Conservation (phyloP, 1,140 invertebrate genomes). For the Theocolax elegans region DNA sequence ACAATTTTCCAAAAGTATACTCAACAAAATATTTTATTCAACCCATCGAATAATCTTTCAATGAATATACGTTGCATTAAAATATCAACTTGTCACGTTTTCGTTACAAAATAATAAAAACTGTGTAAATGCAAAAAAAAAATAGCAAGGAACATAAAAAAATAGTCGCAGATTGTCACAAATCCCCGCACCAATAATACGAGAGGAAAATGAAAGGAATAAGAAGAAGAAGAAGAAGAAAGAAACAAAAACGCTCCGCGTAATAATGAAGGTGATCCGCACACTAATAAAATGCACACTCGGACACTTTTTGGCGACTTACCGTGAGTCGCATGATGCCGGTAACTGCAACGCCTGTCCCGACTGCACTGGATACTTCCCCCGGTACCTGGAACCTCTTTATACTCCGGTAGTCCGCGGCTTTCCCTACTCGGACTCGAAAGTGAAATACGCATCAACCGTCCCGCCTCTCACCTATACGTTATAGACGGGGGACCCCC, state of each 20-base stretch:
- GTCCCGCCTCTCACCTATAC: not conserved
- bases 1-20: no score
- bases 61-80: no score
- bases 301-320: constrained; percentile 44
- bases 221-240: not conserved
- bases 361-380: constrained; percentile 63
- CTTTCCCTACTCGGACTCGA: constrained; percentile 53
- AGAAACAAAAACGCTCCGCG: not conserved
- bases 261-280: not conserved
- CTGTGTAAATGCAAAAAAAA: no score
- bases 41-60: no score
- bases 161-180: no score
- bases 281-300: no score
- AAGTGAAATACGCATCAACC: constrained; percentile 48
- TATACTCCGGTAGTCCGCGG: constrained; percentile 55
- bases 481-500: not conserved
- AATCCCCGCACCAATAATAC: no score
- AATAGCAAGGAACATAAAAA: not conserved
- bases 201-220: not conserved
- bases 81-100: no score
- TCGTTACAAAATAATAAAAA: no score
- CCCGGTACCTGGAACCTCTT: constrained; percentile 55
- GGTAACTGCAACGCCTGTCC: constrained; percentile 49
- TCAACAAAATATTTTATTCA: no score
- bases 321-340: constrained; percentile 60